A percentile compares a stretch with the other conserved stretches of the same genome.
Evolutionary conservation across 2,888 invertebrate genomes (phyloP).

Genomic region (Hermaeophaga mercurialis): DNA sequence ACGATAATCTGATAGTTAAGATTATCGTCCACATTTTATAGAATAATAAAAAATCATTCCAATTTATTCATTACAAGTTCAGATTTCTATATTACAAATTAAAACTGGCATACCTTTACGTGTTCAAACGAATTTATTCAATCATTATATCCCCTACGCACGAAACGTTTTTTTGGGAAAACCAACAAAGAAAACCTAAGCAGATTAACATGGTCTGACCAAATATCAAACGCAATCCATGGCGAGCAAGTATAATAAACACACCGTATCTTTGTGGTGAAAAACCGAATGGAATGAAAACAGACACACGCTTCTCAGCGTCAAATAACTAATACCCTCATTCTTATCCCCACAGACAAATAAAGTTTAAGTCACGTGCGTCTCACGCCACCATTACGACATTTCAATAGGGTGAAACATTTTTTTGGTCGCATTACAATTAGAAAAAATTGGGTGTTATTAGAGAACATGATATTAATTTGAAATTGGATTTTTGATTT

Average conservation of each 20-base stretch:
- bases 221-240: constrained; percentile 49
- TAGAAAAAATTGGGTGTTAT: constrained; percentile 38
- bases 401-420: constrained; percentile 40
- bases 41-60: too few species aligned
- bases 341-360: constrained; percentile 44
- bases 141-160: constrained; percentile 2
- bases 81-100: too few species aligned
- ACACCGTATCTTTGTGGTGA: constrained; percentile 49
- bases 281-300: constrained; percentile 56
- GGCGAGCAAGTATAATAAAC: constrained; percentile 40
- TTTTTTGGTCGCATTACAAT: constrained; percentile 42
- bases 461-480: constrained; percentile 42
- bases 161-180: constrained; percentile 15
- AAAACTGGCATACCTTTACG: too few species aligned
- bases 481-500: constrained; percentile 20
- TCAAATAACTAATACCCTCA: constrained; percentile 53
- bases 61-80: too few species aligned
- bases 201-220: constrained; percentile 35
- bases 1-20: too few species aligned
- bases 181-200: constrained; percentile 22
- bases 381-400: constrained; percentile 44
- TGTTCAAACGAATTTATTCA: background rate
- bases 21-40: too few species aligned
- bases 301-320: constrained; percentile 52
- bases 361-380: constrained; percentile 50